Base-by-base conservation (phyloP, 2,113 vertebrate species). In the Fulmarus glacialis region DNA sequence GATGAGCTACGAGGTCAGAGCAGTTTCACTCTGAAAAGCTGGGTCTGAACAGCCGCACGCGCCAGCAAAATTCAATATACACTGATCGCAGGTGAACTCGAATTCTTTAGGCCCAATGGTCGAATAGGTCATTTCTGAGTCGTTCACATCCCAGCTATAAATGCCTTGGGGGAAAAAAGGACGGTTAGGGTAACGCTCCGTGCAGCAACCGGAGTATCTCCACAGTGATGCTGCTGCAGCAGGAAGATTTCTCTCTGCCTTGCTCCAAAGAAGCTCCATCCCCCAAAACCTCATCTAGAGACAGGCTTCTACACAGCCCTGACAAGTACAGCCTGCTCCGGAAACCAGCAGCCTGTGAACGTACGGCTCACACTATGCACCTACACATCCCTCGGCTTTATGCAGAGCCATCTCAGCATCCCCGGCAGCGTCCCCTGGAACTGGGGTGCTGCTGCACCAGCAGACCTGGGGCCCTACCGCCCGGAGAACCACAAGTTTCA, bases 321-420 rank as follows among this genome's bases (percentile, higher is more conserved):
- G 67, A 64, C 21, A 80, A 47, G 72, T 50, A 91, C 62, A 88
- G 67, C 62, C 70, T 89, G 93, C 87, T 83, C 78, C 72, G 73
- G 63, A 92, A 92, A 77, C 62, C 50, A 27, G 74, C n/a, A 93
- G 62, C 62, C 53, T 86, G 78, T 19, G 74, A 80, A 59, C 3
- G 5, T 42, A 29, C 1, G 0, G 2, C 42, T 92, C 53, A 40
- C 58, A 10, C 50, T 30, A 1, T 8, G 55, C 81, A 87, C 72
- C 75, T 63, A 72, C 34, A 2, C 67, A 80, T 55, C 77, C 80
- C 26, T 50, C 8, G 11, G 55, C 52, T 94, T 90, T 64, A 13
- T 32, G 59, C 72, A 63, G 83, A 90, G 50, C 63, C 50, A 56
- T 40, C 70, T 50, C 1, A 1, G 74, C 52, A 34, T 48, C 42